A percentile compares a stretch with the other conserved stretches of the same genome.
phyloP scores from a whole-genome alignment of 2,888 invertebrate species.

The Tuta absoluta region DNA sequence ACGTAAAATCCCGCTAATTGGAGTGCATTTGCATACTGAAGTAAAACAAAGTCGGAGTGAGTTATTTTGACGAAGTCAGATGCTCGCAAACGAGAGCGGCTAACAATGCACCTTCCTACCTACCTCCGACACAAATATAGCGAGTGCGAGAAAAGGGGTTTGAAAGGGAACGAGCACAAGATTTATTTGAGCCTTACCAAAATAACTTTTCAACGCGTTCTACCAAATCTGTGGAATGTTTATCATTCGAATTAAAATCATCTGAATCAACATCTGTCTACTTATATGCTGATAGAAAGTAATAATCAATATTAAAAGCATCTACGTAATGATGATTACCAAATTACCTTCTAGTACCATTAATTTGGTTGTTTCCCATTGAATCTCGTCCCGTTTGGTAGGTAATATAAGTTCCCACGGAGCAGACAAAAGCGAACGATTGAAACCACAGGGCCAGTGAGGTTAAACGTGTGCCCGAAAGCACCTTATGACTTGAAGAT shows the following conservation, averaged over 20 bases:
- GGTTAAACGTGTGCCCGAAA: background rate
- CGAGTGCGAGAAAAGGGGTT: conserved; percentile 29
- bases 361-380: conserved; percentile 11
- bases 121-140: conserved; percentile 24
- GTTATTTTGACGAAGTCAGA: conserved; percentile 70
- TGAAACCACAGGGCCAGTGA: conserved; percentile 11
- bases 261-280: background rate
- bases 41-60: conserved; percentile 69
- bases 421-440: conserved; percentile 30
- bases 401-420: conserved; percentile 29
- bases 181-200: conserved; percentile 6
- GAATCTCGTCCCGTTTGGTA: conserved; percentile 17
- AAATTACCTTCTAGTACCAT: conserved; percentile 16
- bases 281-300: background rate
- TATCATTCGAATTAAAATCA: background rate
- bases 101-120: conserved; percentile 28
- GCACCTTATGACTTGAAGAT: background rate
- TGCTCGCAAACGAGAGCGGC: conserved; percentile 48
- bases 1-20: conserved; percentile 73
- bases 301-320: background rate
- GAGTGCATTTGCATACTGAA: conserved; percentile 77
- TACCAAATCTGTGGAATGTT: background rate
- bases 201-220: background rate
- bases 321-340: background rate
- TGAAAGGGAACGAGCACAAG: conserved; percentile 24